phyloP scores from a whole-genome alignment of 2,888 invertebrate species.

The Rhingia rostrata region DNA sequence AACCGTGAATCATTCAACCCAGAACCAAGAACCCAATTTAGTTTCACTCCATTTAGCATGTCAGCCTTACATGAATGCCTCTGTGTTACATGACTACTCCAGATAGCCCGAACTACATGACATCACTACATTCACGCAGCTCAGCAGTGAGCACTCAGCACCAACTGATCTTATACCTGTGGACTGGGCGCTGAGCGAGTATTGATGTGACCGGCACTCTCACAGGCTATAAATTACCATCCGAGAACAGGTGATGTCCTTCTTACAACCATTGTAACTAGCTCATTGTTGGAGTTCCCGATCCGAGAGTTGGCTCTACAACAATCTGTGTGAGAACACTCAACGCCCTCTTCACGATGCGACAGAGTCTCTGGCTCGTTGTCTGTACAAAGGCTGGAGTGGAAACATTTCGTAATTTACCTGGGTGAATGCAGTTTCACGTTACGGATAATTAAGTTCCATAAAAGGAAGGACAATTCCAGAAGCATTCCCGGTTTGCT shows the following conservation, averaged over 20 bases:
- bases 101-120: constrained; percentile 44
- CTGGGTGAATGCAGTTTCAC: constrained; percentile 63
- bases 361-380: constrained; percentile 7
- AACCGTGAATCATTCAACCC: constrained; percentile 58
- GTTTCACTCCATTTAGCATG: constrained; percentile 54
- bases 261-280: constrained; percentile 56
- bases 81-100: constrained; percentile 47
- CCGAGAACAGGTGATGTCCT: constrained; percentile 67
- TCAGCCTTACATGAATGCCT: constrained; percentile 55
- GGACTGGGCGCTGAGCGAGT: constrained; percentile 26
- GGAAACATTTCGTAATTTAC: constrained; percentile 55
- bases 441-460: constrained; percentile 69
- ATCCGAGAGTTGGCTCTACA: constrained; percentile 42
- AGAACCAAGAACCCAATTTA: constrained; percentile 43
- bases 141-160: neutral
- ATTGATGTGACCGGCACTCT: constrained; percentile 48
- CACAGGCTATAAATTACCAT: constrained; percentile 58
- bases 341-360: constrained; percentile 51
- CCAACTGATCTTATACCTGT: constrained; percentile 38
- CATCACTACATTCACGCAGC: constrained; percentile 21
- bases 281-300: constrained; percentile 57
- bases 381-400: constrained; percentile 17
- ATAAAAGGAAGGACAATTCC: constrained; percentile 68
- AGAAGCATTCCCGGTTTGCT: constrained; percentile 47
- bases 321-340: constrained; percentile 58